Base-by-base conservation (phyloP, 2,797 vertebrate species). In the Otolemur crassicaudatus region DNA sequence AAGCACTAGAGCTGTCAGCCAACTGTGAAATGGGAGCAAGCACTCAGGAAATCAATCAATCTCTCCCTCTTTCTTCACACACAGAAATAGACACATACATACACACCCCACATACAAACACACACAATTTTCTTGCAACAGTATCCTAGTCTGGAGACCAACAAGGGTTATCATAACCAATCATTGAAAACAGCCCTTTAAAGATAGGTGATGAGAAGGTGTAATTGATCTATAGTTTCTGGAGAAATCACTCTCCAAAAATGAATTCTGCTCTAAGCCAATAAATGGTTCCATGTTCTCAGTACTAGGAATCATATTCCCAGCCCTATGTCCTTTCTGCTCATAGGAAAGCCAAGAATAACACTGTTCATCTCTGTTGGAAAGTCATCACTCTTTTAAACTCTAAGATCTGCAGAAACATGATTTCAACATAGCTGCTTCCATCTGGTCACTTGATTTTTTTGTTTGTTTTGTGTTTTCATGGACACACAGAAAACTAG, bases 311-410 rank as follows among this genome's bases (percentile, higher is more conserved):
- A 25, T 90, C 25, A 7, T 53, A 70, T 86, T 77, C 81, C n/a
- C 86, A 90, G 79, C 31, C 4, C 58, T 63, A 2, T 29, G 23
- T 88, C 34, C 20, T 87, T 90, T 76, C 23, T 93, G 53, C 43
- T 53, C 63, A 58, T 13, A 23, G 5, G 43, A 77, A 96, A 91
- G 43, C 16, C 83, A 49, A 31, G 1, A 13, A 69, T 5, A 85
- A 53, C 49, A 80, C 22, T 27, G 2, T 31, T 86, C 43, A 81
- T 67, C 19, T 46, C 11, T 29, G 23, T 13, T 76, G 25, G 25
- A 67, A 91, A 75, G n/a, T 46, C 85, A 85, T 61, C 56, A 77
- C 19, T 53, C 37, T 25, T 94, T 63, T 63, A 87, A 86, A 87
- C n/a, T 27, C 58, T 31, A 40, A 95, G 93, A 85, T 69, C 7